Evolutionary conservation across 2,113 vertebrate species (phyloP).

Genomic region (Peromyscus leucopus): DNA sequence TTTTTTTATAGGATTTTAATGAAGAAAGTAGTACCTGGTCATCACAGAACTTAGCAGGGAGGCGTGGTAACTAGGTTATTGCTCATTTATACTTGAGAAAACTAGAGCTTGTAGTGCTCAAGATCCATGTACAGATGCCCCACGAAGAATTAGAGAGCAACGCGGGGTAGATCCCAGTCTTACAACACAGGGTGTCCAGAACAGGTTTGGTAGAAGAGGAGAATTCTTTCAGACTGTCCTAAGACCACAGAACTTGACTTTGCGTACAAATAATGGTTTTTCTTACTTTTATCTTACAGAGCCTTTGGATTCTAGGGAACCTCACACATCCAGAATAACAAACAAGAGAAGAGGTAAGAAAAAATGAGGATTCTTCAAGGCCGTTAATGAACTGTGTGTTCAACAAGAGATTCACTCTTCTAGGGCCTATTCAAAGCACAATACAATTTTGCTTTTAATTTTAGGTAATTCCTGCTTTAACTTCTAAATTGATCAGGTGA

Average conservation of each 20-base stretch:
- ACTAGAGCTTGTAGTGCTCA: background rate
- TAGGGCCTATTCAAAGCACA: conserved; percentile 13
- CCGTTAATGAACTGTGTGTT: background rate
- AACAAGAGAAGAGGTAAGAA: background rate
- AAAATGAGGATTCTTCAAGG: background rate
- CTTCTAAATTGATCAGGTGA: background rate
- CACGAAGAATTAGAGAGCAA: background rate
- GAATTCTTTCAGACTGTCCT: background rate
- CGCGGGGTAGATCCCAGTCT: background rate
- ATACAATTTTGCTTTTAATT: conserved; percentile 28
- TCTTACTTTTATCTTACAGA: background rate
- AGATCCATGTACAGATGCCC: background rate
- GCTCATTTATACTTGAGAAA: background rate
- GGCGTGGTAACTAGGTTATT: background rate
- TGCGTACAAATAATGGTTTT: background rate
- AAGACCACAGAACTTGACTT: background rate
- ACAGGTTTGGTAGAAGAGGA: background rate
- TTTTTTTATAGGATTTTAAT: background rate
- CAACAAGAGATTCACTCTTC: background rate
- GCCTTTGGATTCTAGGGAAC: background rate
- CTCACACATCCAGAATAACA: background rate
- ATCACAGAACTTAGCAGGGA: conserved; percentile 17
- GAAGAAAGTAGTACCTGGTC: background rate
- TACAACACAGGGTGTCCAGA: background rate
- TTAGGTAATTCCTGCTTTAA: background rate